phyloP scores from a whole-genome alignment of 2,797 vertebrate genomes.

The Synaphobranchus kaupii region DNA sequence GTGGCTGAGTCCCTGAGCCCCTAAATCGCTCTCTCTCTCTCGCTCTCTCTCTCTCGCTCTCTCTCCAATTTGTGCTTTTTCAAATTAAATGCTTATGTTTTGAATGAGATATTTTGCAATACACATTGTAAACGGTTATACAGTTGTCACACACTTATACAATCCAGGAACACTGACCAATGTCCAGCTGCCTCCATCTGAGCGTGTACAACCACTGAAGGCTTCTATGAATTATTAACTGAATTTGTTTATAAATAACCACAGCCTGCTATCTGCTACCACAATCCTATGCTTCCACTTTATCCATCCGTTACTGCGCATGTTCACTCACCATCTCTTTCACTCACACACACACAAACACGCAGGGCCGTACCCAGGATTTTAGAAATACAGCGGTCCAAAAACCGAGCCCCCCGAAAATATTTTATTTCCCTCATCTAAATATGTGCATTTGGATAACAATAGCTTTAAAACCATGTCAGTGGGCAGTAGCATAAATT shows the following conservation, averaged over 20 bases:
- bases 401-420: too few relatives aligned
- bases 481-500: too few relatives aligned
- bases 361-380: too few relatives aligned
- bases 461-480: too few relatives aligned
- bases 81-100: not conserved
- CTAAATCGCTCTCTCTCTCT: not conserved
- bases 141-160: not conserved
- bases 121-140: not conserved
- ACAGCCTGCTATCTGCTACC: not conserved
- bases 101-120: not conserved
- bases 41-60: too few relatives aligned
- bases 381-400: too few relatives aligned
- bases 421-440: too few relatives aligned
- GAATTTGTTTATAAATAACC: not conserved
- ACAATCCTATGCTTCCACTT: not conserved
- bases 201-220: not conserved
- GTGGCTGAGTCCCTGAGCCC: not conserved
- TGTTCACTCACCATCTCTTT: not conserved
- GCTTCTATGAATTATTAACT: not conserved
- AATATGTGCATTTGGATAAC: too few relatives aligned
- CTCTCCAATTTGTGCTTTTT: not conserved
- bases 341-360: not conserved
- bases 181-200: not conserved
- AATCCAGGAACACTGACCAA: not conserved
- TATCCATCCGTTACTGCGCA: not conserved